A percentile compares a stretch with the other conserved stretches of the same genome.
Evolutionary conservation across 2,888 invertebrate genomes (phyloP).

Genomic region (Antheraea assamensis): DNA sequence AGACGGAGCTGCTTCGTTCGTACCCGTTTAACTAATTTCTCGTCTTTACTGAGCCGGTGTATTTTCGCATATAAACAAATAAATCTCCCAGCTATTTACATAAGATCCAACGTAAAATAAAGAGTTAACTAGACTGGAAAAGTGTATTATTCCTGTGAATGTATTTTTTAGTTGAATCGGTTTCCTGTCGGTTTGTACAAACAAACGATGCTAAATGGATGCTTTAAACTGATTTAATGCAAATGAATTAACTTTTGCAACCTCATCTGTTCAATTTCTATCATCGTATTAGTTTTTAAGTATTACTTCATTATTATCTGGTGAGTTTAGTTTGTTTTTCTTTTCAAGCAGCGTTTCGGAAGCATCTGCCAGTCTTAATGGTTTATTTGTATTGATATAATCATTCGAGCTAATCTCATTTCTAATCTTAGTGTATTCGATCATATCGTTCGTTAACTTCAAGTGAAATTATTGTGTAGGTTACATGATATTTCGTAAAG

Average conservation of each 20-base stretch:
- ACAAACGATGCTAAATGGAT: slow-evolving; percentile 28
- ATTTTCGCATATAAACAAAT: not conserved
- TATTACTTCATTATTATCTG: not conserved
- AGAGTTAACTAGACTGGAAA: slow-evolving; percentile 4
- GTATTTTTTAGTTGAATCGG: slow-evolving; percentile 1
- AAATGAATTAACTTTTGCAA: slow-evolving; percentile 32
- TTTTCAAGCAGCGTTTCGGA: not conserved
- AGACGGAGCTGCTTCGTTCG: too few species aligned
- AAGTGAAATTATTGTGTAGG: too few species aligned
- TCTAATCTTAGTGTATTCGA: not conserved
- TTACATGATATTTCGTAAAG: too few species aligned
- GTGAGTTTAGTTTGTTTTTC: slow-evolving; percentile 3
- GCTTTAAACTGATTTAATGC: slow-evolving; percentile 28
- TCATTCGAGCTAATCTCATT: not conserved
- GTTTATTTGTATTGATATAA: not conserved
- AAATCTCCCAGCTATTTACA: slow-evolving; percentile 4
- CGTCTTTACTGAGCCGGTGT: not conserved
- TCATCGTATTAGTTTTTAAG: slow-evolving; percentile 25
- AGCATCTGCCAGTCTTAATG: not conserved
- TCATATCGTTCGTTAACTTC: too few species aligned
- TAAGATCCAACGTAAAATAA: not conserved
- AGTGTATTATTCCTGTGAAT: not conserved
- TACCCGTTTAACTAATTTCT: not conserved
- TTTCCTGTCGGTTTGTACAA: slow-evolving; percentile 2
- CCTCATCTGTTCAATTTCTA: slow-evolving; percentile 35